A percentile compares a stretch with the other conserved stretches of the same genome.
Conservation (phyloP, 2,888 invertebrate genomes). For the Caenorhabditis sp. region DNA sequence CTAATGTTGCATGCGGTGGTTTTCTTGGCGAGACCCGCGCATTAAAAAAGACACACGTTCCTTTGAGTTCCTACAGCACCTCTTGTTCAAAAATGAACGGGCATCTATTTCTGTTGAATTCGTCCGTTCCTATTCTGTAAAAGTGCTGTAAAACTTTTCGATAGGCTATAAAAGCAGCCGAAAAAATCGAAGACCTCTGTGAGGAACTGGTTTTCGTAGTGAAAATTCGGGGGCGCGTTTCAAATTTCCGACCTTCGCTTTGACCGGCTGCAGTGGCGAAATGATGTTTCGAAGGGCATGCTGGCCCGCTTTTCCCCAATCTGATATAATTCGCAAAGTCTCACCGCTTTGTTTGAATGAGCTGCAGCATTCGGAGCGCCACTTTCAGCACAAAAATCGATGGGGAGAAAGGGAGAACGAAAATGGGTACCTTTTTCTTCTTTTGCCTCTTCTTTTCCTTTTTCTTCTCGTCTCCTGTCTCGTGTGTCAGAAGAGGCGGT, state of each 20-base stretch:
- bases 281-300: background rate
- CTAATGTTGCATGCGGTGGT: too few relatives aligned
- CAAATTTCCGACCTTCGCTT: background rate
- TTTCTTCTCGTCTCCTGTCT: slow-evolving; percentile 4
- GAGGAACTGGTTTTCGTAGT: background rate
- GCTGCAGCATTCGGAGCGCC: background rate
- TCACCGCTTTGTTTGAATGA: background rate
- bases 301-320: too few relatives aligned
- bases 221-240: background rate
- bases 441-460: slow-evolving; percentile 18
- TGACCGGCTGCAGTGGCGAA: too few relatives aligned
- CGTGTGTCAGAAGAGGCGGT: slow-evolving; percentile 15
- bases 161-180: background rate
- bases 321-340: too few relatives aligned
- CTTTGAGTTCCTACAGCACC: too few relatives aligned
- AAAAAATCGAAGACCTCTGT: background rate
- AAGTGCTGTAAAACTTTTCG: background rate
- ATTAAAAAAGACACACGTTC: too few relatives aligned
- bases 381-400: slow-evolving; percentile 5
- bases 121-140: too few relatives aligned
- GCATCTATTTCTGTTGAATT: background rate
- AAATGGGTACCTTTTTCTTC: slow-evolving; percentile 48
- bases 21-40: background rate
- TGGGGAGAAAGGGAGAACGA: slow-evolving; percentile 29
- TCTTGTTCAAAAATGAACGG: too few relatives aligned